Conservation (phyloP, 2,888 invertebrate genomes). For the Taenaris catops region DNA sequence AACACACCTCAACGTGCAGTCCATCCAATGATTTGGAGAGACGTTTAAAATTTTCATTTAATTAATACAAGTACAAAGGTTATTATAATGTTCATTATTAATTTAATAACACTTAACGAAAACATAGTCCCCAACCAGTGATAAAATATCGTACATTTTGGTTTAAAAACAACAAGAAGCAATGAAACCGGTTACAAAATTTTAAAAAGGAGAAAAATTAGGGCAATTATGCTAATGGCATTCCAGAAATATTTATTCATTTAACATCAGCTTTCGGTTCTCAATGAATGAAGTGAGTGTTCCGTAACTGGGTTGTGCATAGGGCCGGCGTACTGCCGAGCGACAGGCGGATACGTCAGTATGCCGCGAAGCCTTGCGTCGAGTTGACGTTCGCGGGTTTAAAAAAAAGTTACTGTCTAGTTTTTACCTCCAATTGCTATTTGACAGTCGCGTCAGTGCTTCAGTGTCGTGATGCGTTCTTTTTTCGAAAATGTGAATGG, state of each 20-base stretch:
- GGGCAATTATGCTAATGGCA: conserved; percentile 4
- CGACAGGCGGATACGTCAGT: conserved; percentile 29
- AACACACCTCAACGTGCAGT: too few relatives aligned
- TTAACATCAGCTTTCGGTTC: conserved; percentile 6
- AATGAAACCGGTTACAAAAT: too few relatives aligned
- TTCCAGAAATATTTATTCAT: conserved; percentile 1
- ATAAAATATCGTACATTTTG: too few relatives aligned
- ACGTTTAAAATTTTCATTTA: too few relatives aligned
- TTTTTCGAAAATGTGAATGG: conserved; percentile 22
- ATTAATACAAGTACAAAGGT: too few relatives aligned
- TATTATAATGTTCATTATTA: too few relatives aligned
- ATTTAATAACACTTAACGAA: too few relatives aligned
- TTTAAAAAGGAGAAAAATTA: too few relatives aligned
- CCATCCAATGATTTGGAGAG: too few relatives aligned
- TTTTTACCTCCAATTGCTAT: conserved; percentile 31
- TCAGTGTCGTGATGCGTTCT: conserved; percentile 21
- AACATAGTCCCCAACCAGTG: too few relatives aligned
- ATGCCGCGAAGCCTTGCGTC: conserved; percentile 34
- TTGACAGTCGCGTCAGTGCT: conserved; percentile 24
- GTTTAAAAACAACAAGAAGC: too few relatives aligned
- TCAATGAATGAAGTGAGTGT: conserved; percentile 6
- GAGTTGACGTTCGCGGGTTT: conserved; percentile 28
- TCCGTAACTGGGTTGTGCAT: conserved; percentile 10
- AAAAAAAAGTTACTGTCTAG: conserved; percentile 27
- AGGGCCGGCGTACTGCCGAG: conserved; percentile 6